phyloP scores from a whole-genome alignment of 2,888 invertebrate genomes.

The Thumatha senex region DNA sequence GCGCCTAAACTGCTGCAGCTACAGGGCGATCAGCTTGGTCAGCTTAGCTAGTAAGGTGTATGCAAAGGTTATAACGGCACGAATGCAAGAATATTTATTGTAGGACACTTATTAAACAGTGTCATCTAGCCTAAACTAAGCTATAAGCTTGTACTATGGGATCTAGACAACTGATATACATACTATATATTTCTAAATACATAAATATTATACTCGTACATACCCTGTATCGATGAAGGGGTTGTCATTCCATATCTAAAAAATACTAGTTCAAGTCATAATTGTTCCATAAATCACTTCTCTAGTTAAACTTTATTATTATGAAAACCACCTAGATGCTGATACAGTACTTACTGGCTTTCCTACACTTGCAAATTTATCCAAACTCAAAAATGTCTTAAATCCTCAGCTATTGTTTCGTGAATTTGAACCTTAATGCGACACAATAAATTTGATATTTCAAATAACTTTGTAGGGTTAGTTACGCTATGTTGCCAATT shows the following conservation, averaged over 20 bases:
- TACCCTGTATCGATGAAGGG: no score
- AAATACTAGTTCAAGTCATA: constrained; percentile 66
- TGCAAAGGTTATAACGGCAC: no score
- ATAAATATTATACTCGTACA: no score
- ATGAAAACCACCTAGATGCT: constrained; percentile 68
- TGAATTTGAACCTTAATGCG: constrained; percentile 36
- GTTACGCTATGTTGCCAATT: constrained; percentile 44
- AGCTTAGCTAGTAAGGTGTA: no score
- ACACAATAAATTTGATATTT: constrained; percentile 35
- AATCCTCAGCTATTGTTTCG: constrained; percentile 13
- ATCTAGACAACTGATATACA: no score
- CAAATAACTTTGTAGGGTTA: constrained; percentile 26
- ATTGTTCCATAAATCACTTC: constrained; percentile 78
- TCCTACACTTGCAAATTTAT: constrained; percentile 65
- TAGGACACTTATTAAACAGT: no score
- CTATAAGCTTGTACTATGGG: no score
- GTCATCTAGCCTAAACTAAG: no score
- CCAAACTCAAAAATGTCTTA: constrained; percentile 38
- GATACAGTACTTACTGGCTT: constrained; percentile 72
- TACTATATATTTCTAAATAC: no score
- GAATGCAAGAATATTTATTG: no score
- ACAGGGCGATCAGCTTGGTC: no score
- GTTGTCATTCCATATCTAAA: constrained; percentile 12
- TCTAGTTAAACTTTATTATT: constrained; percentile 63
- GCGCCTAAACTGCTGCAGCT: no score